A percentile compares a stretch with the other conserved stretches of the same genome.
phyloP scores from a whole-genome alignment of 2,888 invertebrate genomes.

The Epicampocera succincta region DNA sequence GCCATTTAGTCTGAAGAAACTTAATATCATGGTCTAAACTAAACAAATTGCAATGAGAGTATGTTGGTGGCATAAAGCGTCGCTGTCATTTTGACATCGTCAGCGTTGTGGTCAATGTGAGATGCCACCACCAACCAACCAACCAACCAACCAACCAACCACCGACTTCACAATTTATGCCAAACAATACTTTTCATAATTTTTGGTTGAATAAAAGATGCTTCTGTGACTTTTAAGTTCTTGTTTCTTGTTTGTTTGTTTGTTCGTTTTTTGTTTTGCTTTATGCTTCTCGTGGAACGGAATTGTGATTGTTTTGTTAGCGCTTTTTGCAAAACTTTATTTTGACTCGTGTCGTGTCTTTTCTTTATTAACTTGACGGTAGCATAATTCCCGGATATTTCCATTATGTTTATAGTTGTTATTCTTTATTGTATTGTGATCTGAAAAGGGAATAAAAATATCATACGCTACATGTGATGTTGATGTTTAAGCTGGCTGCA shows the following conservation, averaged over 20 bases:
- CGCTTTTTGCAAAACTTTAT: conserved; percentile 14
- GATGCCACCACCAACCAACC: conserved; percentile 33
- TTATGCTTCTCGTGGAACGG: conserved; percentile 47
- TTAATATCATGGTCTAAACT: conserved; percentile 62
- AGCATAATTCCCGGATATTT: conserved; percentile 61
- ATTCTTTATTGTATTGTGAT: conserved; percentile 48
- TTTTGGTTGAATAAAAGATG: conserved; percentile 51
- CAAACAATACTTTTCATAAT: conserved; percentile 48
- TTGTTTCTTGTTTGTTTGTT: conserved; percentile 9
- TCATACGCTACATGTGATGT: conserved; percentile 5
- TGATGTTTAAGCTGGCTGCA: conserved; percentile 25
- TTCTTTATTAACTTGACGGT: conserved; percentile 57
- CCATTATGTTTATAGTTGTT: conserved; percentile 32
- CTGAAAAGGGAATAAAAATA: conserved; percentile 51
- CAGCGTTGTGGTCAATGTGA: conserved; percentile 57
- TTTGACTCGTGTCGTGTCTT: conserved; percentile 58
- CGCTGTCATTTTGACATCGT: conserved; percentile 44
- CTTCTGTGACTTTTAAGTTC: conserved; percentile 8
- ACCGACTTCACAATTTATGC: conserved; percentile 20
- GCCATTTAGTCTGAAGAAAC: conserved; percentile 66
- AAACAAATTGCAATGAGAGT: conserved; percentile 64
- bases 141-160: conserved; percentile 15
- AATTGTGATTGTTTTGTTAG: conserved; percentile 44
- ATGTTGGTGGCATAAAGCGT: conserved; percentile 61
- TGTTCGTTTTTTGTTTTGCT: too few species aligned